These are phyloP conservation scores for Mionectes macconnelli DNA, from an alignment of 2,113 vertebrate genomes.

Conservation along the genomic window DNA sequence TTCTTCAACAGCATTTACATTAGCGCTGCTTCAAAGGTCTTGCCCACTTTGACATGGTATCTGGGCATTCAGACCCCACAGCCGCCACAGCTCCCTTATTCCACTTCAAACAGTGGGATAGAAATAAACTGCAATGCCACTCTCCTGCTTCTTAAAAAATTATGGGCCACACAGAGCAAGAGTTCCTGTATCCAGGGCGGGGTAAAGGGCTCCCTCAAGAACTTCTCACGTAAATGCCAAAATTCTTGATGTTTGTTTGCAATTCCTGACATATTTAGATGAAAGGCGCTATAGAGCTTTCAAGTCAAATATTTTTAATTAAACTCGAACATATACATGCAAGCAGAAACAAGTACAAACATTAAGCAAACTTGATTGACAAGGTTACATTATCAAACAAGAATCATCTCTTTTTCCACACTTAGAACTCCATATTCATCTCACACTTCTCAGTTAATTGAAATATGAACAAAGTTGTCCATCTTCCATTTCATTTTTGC, in stretches of 20 bases:
- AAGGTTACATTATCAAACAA: conserved; percentile 28
- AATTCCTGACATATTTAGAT: conserved; percentile 27
- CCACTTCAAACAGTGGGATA: neutral
- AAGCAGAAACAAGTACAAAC: conserved; percentile 56
- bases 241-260: neutral
- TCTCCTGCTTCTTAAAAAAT: neutral
- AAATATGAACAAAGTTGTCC: neutral
- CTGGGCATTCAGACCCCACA: accelerated
- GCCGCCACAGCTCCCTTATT: neutral
- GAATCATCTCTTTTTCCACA: neutral
- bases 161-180: accelerated
- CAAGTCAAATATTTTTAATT: conserved; percentile 66
- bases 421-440: neutral
- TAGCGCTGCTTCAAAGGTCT: neutral
- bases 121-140: neutral
- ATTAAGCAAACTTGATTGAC: neutral
- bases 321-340: conserved; percentile 45
- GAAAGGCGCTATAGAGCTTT: conserved; percentile 58
- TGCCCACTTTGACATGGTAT: neutral
- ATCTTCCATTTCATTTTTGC: neutral
- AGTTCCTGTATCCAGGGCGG: neutral
- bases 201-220: neutral
- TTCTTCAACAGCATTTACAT: neutral
- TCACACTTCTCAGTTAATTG: neutral
- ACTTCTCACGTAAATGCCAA: neutral